Base-by-base conservation (phyloP, 2,888 invertebrate species). In the Kuschelorhynchus macadamiae region DNA sequence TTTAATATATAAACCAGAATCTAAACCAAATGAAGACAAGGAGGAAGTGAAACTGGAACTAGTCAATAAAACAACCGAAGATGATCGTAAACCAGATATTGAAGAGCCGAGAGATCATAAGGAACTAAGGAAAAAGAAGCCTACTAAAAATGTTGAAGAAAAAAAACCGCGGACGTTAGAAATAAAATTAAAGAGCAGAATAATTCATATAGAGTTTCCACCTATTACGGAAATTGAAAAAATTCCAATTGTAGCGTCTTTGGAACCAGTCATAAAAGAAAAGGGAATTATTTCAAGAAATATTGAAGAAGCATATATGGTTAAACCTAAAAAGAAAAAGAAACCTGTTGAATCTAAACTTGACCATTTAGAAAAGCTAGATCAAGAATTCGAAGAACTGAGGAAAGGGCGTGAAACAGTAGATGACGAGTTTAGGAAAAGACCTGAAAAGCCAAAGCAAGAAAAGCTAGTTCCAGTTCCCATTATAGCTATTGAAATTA, bases 271-370 rank as follows among this genome's bases (percentile, higher is more conserved):
- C 20, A 73, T 87, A 14, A 87, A 87, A 71, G 87, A 88, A 76
- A 87, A 86, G 76, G 92, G 92, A 20, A 88, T 91, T 71, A 80
- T 93, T 36, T 92, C 92, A 0, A 87, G 75, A 69, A 71, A 68
- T 69, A 72, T 71, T 7, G 66, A 72, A 78, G 76, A 76, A 49
- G 67, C 76, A 63, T 61, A 67, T 33, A 74, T 67, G 44, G 41
- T 71, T 41, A 72, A 71, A 76, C 77, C 68, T 69, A 80, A 61
- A 76, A 79, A 50, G 78, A 82, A 62, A 50, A 71, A 70, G 46
- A 53, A 76, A 80, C 76, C 71, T 62, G 7, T 82, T 78, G 68
- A 71, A 21, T 47, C 63, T 9, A 69, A 66, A 42, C 46, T 68
- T n/a, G 69, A 70, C 46, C 63, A 71, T 17, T 60, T 77, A 8